These are phyloP conservation scores for Paraescarpia echinospica DNA, from an alignment of 1,140 invertebrate species.

Conservation along the genomic window DNA sequence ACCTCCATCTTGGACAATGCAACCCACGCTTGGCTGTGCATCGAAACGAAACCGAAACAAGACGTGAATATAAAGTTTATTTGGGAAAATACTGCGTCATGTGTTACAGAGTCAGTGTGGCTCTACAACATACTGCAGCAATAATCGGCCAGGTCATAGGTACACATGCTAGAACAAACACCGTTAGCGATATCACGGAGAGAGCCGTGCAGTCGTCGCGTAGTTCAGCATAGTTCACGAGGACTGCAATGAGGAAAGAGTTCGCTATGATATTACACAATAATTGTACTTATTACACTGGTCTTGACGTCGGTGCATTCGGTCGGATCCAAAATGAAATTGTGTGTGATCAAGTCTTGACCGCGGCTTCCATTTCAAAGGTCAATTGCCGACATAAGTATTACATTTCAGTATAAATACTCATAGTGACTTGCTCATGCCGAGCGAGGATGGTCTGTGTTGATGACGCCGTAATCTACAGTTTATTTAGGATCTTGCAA, in stretches of 20 bases:
- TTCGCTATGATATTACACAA: neutral
- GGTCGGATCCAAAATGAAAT: neutral
- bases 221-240: neutral
- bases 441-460: too few relatives aligned
- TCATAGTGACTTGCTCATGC: too few relatives aligned
- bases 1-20: neutral
- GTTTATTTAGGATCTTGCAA: too few relatives aligned
- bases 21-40: neutral
- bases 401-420: too few relatives aligned
- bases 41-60: neutral
- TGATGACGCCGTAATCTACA: too few relatives aligned
- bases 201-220: neutral
- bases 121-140: neutral
- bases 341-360: too few relatives aligned
- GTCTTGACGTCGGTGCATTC: neutral
- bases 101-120: neutral
- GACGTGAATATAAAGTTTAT: neutral
- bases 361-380: too few relatives aligned
- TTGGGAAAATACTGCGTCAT: neutral
- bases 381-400: too few relatives aligned
- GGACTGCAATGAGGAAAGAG: neutral
- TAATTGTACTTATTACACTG: neutral
- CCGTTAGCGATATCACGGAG: neutral
- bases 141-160: neutral
- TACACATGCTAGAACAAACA: neutral